Conservation (phyloP, 2,888 invertebrate genomes). For the Boloria euphrosyne region DNA sequence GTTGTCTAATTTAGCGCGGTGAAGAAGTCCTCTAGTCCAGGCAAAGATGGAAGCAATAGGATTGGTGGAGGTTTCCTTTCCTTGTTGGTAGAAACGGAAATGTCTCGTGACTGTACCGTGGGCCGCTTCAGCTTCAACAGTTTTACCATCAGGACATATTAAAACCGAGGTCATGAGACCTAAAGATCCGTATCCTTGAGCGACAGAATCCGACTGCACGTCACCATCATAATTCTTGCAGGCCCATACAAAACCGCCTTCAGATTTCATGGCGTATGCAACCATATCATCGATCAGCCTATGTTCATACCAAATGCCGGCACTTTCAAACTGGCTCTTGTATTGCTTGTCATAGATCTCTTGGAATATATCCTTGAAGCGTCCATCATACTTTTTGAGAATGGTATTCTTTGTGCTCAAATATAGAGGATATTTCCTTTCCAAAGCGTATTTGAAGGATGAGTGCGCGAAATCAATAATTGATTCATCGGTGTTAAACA, state of each 20-base stretch:
- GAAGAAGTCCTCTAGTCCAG: slow-evolving; percentile 96
- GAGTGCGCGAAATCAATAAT: slow-evolving; percentile 96
- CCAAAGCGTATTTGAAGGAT: slow-evolving; percentile 94
- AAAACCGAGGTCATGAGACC: slow-evolving; percentile 99
- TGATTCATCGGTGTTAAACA: slow-evolving; percentile 98
- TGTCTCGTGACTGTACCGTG: slow-evolving; percentile 98
- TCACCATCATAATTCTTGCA: slow-evolving; percentile 99
- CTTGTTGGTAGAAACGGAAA: slow-evolving; percentile 93
- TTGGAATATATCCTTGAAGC: slow-evolving; percentile 98
- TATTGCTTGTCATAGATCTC: slow-evolving; percentile 96
- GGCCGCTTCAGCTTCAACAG: slow-evolving; percentile 98
- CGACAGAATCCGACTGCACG: slow-evolving; percentile 98
- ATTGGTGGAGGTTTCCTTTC: slow-evolving; percentile 99
- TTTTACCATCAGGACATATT: slow-evolving; percentile 98
- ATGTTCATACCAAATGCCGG: slow-evolving; percentile 98
- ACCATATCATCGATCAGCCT: slow-evolving; percentile 99
- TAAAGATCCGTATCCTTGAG: slow-evolving; percentile 97
- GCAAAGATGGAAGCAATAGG: slow-evolving; percentile 99
- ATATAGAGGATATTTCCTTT: slow-evolving; percentile 93
- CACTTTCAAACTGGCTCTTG: slow-evolving; percentile 90
- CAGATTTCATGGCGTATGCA: slow-evolving; percentile 98
- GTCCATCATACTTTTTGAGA: slow-evolving; percentile 96
- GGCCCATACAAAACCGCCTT: slow-evolving; percentile 99
- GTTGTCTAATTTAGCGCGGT: slow-evolving; percentile 96
- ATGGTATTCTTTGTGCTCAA: slow-evolving; percentile 98